Conservation (phyloP, 2,888 invertebrate genomes). For the Ochlodes sylvanus region DNA sequence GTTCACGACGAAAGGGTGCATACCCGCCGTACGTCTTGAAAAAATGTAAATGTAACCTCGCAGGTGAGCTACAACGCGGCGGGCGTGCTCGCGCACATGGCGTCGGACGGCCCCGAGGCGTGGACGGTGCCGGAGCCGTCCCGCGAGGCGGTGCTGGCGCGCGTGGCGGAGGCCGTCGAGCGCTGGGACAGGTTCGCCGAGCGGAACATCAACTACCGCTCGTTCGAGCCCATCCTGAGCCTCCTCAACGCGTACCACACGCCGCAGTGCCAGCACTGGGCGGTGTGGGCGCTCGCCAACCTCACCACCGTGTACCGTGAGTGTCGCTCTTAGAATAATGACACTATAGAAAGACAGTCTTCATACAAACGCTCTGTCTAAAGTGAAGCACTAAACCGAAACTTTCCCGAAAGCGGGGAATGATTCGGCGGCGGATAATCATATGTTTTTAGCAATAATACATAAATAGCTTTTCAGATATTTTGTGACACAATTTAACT, state of each 20-base stretch:
- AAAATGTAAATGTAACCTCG: background rate
- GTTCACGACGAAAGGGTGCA: too few species aligned
- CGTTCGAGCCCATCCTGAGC: constrained; percentile 96
- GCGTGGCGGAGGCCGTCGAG: constrained; percentile 93
- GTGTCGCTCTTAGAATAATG: constrained; percentile 60
- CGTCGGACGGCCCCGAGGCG: constrained; percentile 93
- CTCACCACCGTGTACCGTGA: constrained; percentile 96
- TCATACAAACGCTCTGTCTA: too few species aligned
- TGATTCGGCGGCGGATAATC: too few species aligned
- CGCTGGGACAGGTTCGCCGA: constrained; percentile 95
- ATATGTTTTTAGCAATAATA: too few species aligned
- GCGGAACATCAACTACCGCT: constrained; percentile 97
- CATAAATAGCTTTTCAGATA: too few species aligned
- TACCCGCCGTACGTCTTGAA: too few species aligned
- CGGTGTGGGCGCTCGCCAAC: constrained; percentile 98
- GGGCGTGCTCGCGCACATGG: constrained; percentile 97
- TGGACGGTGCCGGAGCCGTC: constrained; percentile 92
- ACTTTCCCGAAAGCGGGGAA: too few species aligned
- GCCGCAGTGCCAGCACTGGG: constrained; percentile 97
- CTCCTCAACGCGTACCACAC: constrained; percentile 93
- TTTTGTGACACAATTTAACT: too few species aligned
- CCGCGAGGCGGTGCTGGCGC: constrained; percentile 88
- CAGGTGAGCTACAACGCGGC: constrained; percentile 88
- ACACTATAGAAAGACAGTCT: too few species aligned
- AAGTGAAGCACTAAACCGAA: too few species aligned